Conservation (phyloP, 2,113 vertebrate genomes). For the Odontesthes bonariensis region DNA sequence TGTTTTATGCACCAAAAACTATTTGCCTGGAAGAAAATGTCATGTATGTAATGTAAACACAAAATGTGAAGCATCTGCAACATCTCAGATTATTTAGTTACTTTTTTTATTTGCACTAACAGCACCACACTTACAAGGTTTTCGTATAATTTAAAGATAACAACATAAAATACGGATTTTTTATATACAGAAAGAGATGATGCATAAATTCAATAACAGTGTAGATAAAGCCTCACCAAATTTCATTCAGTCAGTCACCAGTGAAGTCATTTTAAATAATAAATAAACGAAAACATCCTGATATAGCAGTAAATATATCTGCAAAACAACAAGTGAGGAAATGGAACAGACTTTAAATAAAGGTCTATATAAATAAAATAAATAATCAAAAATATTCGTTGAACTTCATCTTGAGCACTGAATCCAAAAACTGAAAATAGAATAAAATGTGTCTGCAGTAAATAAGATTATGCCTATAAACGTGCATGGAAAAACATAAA, state of each 20-base stretch:
- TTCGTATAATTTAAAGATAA: background rate
- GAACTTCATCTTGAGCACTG: background rate
- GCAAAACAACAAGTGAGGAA: background rate
- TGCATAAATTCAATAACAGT: background rate
- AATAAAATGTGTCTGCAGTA: slow-evolving; percentile 2
- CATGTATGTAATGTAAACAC: background rate
- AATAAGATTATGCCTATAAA: background rate
- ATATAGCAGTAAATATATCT: background rate
- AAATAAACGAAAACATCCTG: background rate
- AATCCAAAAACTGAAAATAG: background rate
- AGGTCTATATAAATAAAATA: slow-evolving; percentile 64
- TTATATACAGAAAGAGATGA: background rate
- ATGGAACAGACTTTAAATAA: slow-evolving; percentile 2
- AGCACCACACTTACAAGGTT: background rate
- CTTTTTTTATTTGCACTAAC: slow-evolving; percentile 42
- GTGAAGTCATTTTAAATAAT: too few relatives aligned
- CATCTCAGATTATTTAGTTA: slow-evolving; percentile 10
- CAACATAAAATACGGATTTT: slow-evolving; percentile 4
- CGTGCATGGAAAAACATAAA: background rate
- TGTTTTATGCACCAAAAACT: background rate
- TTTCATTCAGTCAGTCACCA: too few relatives aligned
- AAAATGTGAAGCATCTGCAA: background rate
- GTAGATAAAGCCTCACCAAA: background rate
- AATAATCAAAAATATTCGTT: slow-evolving; percentile 31
- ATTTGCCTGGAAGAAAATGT: background rate